Evolutionary conservation across 2,888 invertebrate species (phyloP).

Genomic region (Cyclophora albipunctata): DNA sequence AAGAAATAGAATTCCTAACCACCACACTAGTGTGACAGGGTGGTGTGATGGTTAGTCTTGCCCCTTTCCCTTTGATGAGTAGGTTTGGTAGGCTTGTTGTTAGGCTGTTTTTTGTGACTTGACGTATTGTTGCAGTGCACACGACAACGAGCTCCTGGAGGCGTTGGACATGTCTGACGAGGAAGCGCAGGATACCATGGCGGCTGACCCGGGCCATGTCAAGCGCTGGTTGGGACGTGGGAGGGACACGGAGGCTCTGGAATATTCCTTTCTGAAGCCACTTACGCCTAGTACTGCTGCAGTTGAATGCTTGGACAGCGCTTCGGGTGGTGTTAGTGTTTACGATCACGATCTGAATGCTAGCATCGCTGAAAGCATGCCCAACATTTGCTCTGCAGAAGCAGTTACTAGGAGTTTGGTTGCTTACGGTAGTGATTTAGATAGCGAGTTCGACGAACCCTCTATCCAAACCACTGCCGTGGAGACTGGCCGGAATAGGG

Average conservation of each 20-base stretch:
- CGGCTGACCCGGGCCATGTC: neutral
- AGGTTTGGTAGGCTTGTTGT: too few species aligned
- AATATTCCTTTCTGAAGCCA: neutral
- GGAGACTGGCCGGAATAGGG: neutral
- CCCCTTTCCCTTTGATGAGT: too few species aligned
- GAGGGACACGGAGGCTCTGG: too few species aligned
- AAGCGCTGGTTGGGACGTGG: neutral
- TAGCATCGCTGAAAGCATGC: neutral
- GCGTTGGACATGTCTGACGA: neutral
- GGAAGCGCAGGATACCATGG: neutral
- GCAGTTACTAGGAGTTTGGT: neutral
- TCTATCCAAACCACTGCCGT: slow-evolving; percentile 2
- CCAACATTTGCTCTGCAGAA: slow-evolving; percentile 1
- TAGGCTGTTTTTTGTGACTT: too few species aligned
- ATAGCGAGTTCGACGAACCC: slow-evolving; percentile 1
- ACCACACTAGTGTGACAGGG: too few species aligned
- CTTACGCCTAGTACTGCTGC: slow-evolving; percentile 1
- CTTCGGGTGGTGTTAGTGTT: neutral
- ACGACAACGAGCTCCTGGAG: too few species aligned
- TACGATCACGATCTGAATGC: neutral
- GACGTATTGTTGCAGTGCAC: too few species aligned
- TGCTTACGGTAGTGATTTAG: slow-evolving; percentile 9
- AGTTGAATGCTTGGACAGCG: neutral
- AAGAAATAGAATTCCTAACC: too few species aligned
- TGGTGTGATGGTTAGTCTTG: too few species aligned